Evolutionary conservation across 2,113 vertebrate genomes (phyloP).

Genomic region (Ceyx cyanopectus): DNA sequence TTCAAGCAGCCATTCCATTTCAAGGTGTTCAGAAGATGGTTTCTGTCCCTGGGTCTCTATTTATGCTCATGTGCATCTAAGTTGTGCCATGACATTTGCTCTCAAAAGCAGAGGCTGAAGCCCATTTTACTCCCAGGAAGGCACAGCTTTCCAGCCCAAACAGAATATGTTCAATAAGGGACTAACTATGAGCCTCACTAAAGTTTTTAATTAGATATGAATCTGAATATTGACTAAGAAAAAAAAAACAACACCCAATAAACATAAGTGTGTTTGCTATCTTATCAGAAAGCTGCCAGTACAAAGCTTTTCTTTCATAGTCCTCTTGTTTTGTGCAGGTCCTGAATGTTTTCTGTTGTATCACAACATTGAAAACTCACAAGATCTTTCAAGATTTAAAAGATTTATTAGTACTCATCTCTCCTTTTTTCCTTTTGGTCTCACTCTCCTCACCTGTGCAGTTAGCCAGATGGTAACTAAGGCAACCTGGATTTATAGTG

Average conservation of each 20-base stretch:
- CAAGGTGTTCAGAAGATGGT: background rate
- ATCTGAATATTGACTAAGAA: too few relatives aligned
- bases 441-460: slow-evolving; percentile 17
- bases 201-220: background rate
- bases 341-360: background rate
- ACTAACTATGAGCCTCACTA: background rate
- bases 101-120: background rate
- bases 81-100: background rate
- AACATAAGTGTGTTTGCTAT: background rate
- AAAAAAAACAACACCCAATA: too few relatives aligned
- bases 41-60: background rate
- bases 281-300: background rate
- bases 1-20: background rate
- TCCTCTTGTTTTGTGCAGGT: background rate
- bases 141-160: background rate
- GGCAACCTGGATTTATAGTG: slow-evolving; percentile 22
- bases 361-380: background rate
- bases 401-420: slow-evolving; percentile 29
- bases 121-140: background rate
- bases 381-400: background rate
- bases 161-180: background rate
- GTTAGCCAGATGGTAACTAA: slow-evolving; percentile 51
- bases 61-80: background rate
- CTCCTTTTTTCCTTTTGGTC: background rate
- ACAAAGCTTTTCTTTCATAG: background rate